phyloP scores from a whole-genome alignment of 2,888 invertebrate genomes.

The Agonum fuliginosum region DNA sequence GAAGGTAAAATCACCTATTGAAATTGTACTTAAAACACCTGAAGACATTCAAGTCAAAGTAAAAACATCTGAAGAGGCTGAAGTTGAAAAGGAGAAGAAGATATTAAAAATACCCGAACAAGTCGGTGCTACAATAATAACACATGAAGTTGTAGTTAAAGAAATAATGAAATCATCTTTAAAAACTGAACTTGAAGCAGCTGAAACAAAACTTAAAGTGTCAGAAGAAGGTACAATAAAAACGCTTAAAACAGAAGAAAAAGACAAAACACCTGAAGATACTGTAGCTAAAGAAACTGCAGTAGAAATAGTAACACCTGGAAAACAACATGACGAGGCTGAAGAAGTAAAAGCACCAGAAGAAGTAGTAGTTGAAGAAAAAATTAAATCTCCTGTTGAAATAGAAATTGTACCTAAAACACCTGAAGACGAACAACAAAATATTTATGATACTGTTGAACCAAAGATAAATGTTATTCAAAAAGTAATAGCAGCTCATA shows the following conservation, averaged over 20 bases:
- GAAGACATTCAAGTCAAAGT: not conserved
- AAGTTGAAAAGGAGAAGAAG: too few relatives aligned
- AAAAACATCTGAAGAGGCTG: slow-evolving; percentile 57
- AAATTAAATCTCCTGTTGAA: not conserved
- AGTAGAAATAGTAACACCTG: slow-evolving; percentile 12
- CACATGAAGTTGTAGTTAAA: slow-evolving; percentile 50
- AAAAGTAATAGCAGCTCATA: slow-evolving; percentile 64
- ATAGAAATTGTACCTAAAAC: not conserved
- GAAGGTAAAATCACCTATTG: slow-evolving; percentile 25
- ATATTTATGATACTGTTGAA: slow-evolving; percentile 59
- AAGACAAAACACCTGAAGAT: not conserved
- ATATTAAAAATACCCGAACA: not conserved
- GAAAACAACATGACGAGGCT: not conserved
- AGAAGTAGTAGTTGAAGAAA: not conserved
- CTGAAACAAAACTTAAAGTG: slow-evolving; percentile 53
- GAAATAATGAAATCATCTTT: not conserved
- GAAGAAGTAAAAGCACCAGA: not conserved
- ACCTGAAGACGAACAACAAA: not conserved
- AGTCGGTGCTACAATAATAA: not conserved
- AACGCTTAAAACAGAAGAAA: too few relatives aligned
- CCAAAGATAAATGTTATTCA: slow-evolving; percentile 63
- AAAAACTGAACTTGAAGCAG: not conserved
- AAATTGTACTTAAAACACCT: slow-evolving; percentile 26
- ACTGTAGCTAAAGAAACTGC: slow-evolving; percentile 56
- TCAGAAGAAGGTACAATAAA: slow-evolving; percentile 13